Evolutionary conservation across 2,113 vertebrate genomes (phyloP).

Genomic region (Etheostoma cragini): DNA sequence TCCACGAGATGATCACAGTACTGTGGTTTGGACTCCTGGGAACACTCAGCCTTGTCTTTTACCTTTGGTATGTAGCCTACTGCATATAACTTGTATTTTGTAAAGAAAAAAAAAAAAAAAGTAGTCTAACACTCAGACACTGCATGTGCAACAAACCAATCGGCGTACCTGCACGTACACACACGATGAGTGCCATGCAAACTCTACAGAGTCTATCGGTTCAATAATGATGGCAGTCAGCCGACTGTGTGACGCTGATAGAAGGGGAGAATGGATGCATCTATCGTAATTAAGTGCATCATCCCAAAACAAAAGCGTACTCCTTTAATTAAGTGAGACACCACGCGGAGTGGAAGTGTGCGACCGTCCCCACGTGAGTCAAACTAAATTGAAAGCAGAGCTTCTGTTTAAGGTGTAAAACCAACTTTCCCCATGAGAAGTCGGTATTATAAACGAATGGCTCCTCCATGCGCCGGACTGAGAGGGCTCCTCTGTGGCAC

Average conservation of each 20-base stretch:
- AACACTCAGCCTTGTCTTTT: background rate
- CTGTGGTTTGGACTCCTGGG: background rate
- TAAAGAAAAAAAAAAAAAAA: too few species aligned
- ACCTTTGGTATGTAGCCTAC: too few species aligned
- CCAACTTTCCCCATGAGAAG: constrained; percentile 2
- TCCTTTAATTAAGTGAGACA: background rate
- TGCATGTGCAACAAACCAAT: background rate
- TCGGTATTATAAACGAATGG: background rate
- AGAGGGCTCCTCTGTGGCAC: background rate
- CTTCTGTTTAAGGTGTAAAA: constrained; percentile 24
- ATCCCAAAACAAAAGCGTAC: background rate
- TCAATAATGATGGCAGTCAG: background rate
- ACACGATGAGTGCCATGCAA: background rate
- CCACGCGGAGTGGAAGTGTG: background rate
- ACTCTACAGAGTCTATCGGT: background rate
- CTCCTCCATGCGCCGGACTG: constrained; percentile 4
- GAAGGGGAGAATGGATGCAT: background rate
- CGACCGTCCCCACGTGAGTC: background rate
- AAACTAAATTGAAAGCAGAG: background rate
- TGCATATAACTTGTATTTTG: too few species aligned
- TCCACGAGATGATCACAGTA: background rate
- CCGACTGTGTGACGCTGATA: background rate
- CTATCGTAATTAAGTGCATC: background rate
- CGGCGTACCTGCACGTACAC: background rate
- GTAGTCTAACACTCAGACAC: background rate